Conservation (phyloP, 2,113 vertebrate genomes). For the Thalassoma bifasciatum region DNA sequence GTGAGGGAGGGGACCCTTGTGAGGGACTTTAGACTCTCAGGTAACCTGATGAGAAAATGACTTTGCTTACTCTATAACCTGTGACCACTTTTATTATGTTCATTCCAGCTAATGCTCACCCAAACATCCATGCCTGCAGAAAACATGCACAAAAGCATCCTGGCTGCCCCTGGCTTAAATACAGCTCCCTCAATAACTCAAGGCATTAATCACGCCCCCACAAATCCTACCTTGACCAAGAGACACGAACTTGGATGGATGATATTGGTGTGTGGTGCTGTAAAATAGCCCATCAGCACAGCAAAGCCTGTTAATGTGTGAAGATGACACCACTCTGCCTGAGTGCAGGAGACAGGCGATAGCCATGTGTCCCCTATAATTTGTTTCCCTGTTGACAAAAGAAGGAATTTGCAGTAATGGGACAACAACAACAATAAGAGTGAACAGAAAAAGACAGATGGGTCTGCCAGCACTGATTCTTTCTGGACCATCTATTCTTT, state of each 20-base stretch:
- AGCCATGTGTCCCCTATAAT: slow-evolving; percentile 70
- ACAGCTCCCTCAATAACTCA: slow-evolving; percentile 47
- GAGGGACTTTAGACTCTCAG: slow-evolving; percentile 81
- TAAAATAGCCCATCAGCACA: slow-evolving; percentile 63
- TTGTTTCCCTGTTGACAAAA: slow-evolving; percentile 78
- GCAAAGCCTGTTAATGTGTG: slow-evolving; percentile 56
- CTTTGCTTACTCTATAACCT: slow-evolving; percentile 38
- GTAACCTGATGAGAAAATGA: slow-evolving; percentile 66
- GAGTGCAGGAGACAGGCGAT: slow-evolving; percentile 71
- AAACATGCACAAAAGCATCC: slow-evolving; percentile 53
- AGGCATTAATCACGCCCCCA: slow-evolving; percentile 43
- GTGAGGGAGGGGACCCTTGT: slow-evolving; percentile 80
- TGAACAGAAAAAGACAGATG: slow-evolving; percentile 84
- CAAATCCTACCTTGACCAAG: slow-evolving; percentile 52
- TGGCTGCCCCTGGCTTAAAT: slow-evolving; percentile 37
- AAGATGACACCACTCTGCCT: slow-evolving; percentile 69
- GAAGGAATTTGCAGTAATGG: slow-evolving; percentile 74
- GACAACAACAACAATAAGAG: slow-evolving; percentile 76
- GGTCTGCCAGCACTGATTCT: slow-evolving; percentile 87
- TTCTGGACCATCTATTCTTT: slow-evolving; percentile 87
- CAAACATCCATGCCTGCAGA: slow-evolving; percentile 59
- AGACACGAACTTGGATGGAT: slow-evolving; percentile 44
- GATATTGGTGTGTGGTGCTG: slow-evolving; percentile 39
- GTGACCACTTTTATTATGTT: slow-evolving; percentile 47
- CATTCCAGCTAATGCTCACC: slow-evolving; percentile 68